Percentiles rank a stretch among this genome's conserved stretches.
Evolutionary conservation across 2,113 vertebrate species (phyloP).

Genomic region (Sprattus sprattus): DNA sequence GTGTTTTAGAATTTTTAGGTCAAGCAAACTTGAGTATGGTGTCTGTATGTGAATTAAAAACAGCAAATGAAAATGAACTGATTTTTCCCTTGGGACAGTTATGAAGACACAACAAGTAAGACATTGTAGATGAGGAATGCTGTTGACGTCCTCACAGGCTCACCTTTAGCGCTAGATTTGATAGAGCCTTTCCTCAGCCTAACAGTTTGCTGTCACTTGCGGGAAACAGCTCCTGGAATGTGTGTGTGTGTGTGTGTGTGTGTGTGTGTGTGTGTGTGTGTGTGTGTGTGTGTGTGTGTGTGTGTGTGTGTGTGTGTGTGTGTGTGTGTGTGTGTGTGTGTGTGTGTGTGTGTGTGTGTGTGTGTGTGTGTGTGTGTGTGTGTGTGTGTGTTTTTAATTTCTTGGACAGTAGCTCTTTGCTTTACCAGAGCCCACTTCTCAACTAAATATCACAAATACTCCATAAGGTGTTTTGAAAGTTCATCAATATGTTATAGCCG

Average conservation of each 20-base stretch:
- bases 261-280: neutral
- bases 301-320: constrained; percentile 9
- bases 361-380: neutral
- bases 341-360: neutral
- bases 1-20: no score
- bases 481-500: no score
- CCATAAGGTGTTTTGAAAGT: no score
- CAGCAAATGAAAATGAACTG: neutral
- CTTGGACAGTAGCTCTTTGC: no score
- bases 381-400: no score
- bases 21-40: no score
- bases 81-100: neutral
- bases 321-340: constrained; percentile 36
- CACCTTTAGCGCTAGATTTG: constrained; percentile 4
- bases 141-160: neutral
- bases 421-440: no score
- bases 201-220: neutral
- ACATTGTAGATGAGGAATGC: neutral
- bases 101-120: neutral
- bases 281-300: neutral
- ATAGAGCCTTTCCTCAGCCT: neutral
- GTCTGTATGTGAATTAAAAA: no score
- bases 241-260: neutral
- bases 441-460: no score
- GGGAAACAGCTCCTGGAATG: no score